Evolutionary conservation across 2,888 invertebrate genomes (phyloP).

Genomic region (Pristionchus entomophagus): DNA sequence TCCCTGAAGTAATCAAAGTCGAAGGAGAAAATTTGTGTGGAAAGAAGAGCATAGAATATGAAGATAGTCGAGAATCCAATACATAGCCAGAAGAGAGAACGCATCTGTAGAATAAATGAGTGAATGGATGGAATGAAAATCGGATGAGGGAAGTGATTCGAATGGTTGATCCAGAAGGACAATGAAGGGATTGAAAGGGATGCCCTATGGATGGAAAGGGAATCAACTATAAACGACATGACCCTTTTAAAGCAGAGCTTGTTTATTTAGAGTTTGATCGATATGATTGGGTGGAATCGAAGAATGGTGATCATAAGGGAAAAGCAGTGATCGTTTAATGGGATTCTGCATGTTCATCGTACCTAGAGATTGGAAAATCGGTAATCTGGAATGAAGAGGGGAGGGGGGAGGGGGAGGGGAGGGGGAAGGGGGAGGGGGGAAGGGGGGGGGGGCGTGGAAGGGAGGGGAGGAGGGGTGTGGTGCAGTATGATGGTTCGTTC

Average conservation of each 20-base stretch:
- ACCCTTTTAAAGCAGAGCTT: not conserved
- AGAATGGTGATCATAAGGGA: no score
- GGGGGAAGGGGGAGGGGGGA: not conserved
- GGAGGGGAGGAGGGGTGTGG: not conserved
- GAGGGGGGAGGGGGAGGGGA: not conserved
- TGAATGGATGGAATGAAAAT: no score
- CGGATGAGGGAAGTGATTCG: not conserved
- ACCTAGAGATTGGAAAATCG: not conserved
- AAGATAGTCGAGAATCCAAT: slow-evolving; percentile 22
- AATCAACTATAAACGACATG: not conserved
- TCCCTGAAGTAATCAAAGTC: slow-evolving; percentile 28
- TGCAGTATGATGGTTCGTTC: not conserved
- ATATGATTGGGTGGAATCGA: no score
- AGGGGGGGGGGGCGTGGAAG: not conserved
- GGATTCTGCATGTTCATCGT: not conserved
- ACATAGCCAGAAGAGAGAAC: slow-evolving; percentile 33
- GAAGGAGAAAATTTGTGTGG: slow-evolving; percentile 29
- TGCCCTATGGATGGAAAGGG: not conserved
- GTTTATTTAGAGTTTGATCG: not conserved
- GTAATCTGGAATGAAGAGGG: not conserved
- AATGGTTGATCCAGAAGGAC: not conserved
- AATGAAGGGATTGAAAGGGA: no score
- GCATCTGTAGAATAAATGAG: no score
- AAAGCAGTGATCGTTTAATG: no score
- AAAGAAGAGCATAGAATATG: slow-evolving; percentile 16